Evolutionary conservation across 64 coral and sea anemone species (phyloP).

Genomic region (Cladopsammia gracilis): DNA sequence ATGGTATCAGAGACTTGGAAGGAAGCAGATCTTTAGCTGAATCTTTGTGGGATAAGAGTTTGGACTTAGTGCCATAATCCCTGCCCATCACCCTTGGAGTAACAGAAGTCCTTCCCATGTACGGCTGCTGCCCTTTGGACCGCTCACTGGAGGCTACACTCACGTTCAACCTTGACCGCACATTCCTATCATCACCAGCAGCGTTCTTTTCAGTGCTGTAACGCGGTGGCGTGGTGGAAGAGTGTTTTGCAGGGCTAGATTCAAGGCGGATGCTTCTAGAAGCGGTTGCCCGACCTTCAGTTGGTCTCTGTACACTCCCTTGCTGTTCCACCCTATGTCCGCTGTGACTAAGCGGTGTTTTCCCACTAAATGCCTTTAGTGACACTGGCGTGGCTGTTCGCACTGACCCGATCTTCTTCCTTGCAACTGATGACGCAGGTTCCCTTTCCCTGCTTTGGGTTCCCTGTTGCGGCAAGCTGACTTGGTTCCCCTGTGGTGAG

Average conservation of each 20-base stretch:
- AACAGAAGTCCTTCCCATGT: not conserved
- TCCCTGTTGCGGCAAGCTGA: not conserved
- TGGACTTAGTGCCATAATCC: constrained; percentile 35
- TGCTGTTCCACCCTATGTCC: not conserved
- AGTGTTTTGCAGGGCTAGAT: constrained; percentile 26
- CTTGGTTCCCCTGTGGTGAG: not conserved
- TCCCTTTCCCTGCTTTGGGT: constrained; percentile 33
- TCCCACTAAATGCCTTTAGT: constrained; percentile 67
- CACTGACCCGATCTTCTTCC: constrained; percentile 46
- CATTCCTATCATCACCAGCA: constrained; percentile 19
- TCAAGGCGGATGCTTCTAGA: constrained; percentile 42
- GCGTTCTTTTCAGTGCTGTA: not conserved
- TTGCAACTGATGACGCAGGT: not conserved
- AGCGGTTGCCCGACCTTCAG: not conserved
- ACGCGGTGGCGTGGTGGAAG: constrained; percentile 2
- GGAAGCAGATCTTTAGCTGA: constrained; percentile 65
- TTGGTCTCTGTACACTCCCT: not conserved
- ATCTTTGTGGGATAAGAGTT: constrained; percentile 44
- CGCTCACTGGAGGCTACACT: not conserved
- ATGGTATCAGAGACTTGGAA: constrained; percentile 56
- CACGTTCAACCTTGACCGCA: constrained; percentile 2
- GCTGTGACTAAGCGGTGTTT: not conserved
- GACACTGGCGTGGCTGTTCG: constrained; percentile 82
- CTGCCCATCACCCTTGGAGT: constrained; percentile 52
- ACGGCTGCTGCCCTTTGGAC: not conserved